Base-by-base conservation (phyloP, 2,113 vertebrate genomes). In the Neopipo cinnamomea region DNA sequence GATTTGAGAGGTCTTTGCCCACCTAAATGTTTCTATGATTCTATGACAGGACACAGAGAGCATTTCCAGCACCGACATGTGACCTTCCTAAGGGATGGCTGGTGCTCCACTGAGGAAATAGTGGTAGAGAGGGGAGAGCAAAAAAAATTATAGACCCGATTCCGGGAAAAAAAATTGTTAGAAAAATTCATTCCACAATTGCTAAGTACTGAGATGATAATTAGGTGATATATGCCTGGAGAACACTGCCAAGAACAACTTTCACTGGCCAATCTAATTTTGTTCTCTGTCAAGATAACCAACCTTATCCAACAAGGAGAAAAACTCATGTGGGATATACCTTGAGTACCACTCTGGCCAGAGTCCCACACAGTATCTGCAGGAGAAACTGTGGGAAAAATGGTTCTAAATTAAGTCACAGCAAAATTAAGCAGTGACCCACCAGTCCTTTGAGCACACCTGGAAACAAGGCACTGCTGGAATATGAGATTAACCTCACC, bases 201-300 rank as follows among this genome's bases (percentile, higher is more conserved):
- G 24, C 27, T 86, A 89, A 92, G 50, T 31, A 63, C 10, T 35
- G 4, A 71, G 85, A 74, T 88, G 11, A 47, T 95, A 86, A 93
- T 89, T 71, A 63, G 61, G 68, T 87, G 83, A 89, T 81, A 67
- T 44, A 75, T 46, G 86, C n/a, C 21, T 37, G 56, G 55, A 1
- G 4, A 87, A 67, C 10, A 24, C 30, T 81, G 91, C 94, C 95
- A 95, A 92, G 53, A 74, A 70, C 58, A 85, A 86, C 68, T 58
- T 44, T 20, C 35, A 61, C 0, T 1, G 70, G 91, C 39, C 30
- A 47, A 84, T 56, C 39, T 75, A 17, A 81, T 92, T 84, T 74
- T 3, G 2, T 75, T 75, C 73, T 52, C 28, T 49, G 76, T 61
- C 73, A 91, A 71, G 83, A 84, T 28, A 89, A 91, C 68, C 89